These are phyloP conservation scores for Dasypogon diadema DNA, from an alignment of 2,888 invertebrate species.

Conservation along the genomic window DNA sequence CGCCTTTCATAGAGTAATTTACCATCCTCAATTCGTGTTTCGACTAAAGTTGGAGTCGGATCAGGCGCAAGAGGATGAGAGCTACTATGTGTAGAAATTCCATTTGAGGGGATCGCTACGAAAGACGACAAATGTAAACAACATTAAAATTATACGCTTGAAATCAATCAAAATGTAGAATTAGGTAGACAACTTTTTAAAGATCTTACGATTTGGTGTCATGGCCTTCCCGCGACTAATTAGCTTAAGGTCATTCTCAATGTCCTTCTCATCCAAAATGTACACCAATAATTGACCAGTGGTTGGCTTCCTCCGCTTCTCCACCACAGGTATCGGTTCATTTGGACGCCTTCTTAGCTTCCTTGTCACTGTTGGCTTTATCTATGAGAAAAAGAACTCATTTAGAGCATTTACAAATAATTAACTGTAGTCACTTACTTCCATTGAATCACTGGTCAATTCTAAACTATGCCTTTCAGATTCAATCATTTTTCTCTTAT, in stretches of 20 bases:
- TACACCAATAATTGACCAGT: slow-evolving; percentile 89
- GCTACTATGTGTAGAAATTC: slow-evolving; percentile 59
- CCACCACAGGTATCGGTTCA: slow-evolving; percentile 90
- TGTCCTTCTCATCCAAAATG: slow-evolving; percentile 88
- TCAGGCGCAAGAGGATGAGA: slow-evolving; percentile 66
- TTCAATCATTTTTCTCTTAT: slow-evolving; percentile 90
- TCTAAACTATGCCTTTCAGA: slow-evolving; percentile 90
- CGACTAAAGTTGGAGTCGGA: slow-evolving; percentile 71
- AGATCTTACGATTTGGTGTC: slow-evolving; percentile 70
- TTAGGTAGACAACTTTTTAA: background rate
- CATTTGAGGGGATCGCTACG: slow-evolving; percentile 69
- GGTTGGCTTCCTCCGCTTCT: slow-evolving; percentile 87
- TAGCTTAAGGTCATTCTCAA: slow-evolving; percentile 86
- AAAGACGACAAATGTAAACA: background rate
- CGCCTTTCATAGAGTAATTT: slow-evolving; percentile 92
- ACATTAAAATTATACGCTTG: background rate
- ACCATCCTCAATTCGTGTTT: slow-evolving; percentile 94
- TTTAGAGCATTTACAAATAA: background rate
- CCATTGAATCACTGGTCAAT: slow-evolving; percentile 87
- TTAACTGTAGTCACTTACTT: slow-evolving; percentile 69
- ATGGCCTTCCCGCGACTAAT: slow-evolving; percentile 76
- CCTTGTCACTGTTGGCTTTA: slow-evolving; percentile 96
- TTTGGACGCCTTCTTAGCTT: slow-evolving; percentile 93
- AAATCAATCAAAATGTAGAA: background rate
- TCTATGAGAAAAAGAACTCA: slow-evolving; percentile 66